Evolutionary conservation across 2,113 vertebrate genomes (phyloP), one percentile per base, ranked within the genome.

Genomic region (Corythaixoides concolor): DNA sequence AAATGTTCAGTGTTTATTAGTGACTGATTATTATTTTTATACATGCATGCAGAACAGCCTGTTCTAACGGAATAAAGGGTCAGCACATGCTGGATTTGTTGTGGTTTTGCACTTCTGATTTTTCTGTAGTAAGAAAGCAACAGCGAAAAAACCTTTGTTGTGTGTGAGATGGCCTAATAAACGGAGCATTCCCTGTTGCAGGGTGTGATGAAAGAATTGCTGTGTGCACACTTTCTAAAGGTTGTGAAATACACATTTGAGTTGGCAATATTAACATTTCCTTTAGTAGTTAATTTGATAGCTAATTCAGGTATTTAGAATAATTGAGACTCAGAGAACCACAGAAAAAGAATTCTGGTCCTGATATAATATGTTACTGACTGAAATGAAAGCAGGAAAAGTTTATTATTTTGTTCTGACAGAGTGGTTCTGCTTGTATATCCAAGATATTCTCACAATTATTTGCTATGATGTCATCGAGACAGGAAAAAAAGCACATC

Each of bases 1-100:
- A 87, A 63, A 89, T 70, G 15, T 67, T 93, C 19, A 68, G 20
- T 90, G 6, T 60, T 86, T 79, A 63, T 94, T 96, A 87, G 45
- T 52, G 22, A 35, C 22, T 27, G 43, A 43, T 49, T 63, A 78
- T 70, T 92, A 41, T 28, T 93, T 87, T 89, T 64, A 64, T 52
- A 50, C 9, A 4, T 68, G 66, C 13, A 39, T 27, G n/a, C 35
- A 85, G 45, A 85, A 39, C 39, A 72, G 58, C 22, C 24, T 69
- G 33, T 16, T 75, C 4, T 32, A 67, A 47, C 2, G 67, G 67
- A 35, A 13, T 49, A 45, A 68, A 56, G 35, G 16, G 5, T 73
- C 35, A 18, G 27, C 2, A 1, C 10, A 13, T 53, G 23, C 0
- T 52, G 19, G 11, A 33, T 73, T 95, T n/a, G 13, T 21, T 82